Base-by-base conservation (phyloP, 2,888 invertebrate genomes). In the Ceramica pisi region DNA sequence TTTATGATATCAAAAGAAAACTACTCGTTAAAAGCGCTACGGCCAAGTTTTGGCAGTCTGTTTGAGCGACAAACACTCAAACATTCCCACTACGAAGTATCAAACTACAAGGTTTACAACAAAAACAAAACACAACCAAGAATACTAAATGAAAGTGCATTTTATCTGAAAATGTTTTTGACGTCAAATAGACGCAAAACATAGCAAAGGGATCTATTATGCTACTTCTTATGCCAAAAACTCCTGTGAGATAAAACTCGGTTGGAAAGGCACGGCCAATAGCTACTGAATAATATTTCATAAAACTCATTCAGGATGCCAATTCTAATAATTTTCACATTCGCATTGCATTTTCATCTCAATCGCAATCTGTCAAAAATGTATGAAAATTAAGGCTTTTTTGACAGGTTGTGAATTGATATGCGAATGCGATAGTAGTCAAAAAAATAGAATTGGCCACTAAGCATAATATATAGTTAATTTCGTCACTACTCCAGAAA, bases 131-230 rank as follows among this genome's bases (percentile, higher is more conserved):
- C 50, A 65, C 26, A 38, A 61, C 59, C 21, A 60, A 78, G 75
- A 83, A 78, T 80, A 61, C 46, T 70, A 71, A 80, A 85, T 82
- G 78, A 78, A 81, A 84, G 72, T 68, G 78, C 71, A 71, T 84
- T 80, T 46, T 67, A 86, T 83, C 80, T 78, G 82, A 82, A 90
- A 90, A 89, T 85, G 89, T 88, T 85, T 86, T 87, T 83, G 88
- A 74, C 85, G 87, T 87, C 86, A 86, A 87, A 89, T 86, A 88
- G 84, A 85, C 68, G 70, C 81, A 85, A 81, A 86, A 82, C n/a
- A 86, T 85, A 88, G 77, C 65, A 69, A 72, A 68, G 78, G 78
- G 79, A 71, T 62, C 44, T 21, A 21, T 12, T 21, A 21, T 12
- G 50, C 12, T 50, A 6, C 12, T 12, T 21, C 23, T 50, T 23